Evolutionary conservation across 2,113 vertebrate genomes (phyloP), one percentile per base, ranked within the genome.

Genomic region (Trematomus loennbergii): DNA sequence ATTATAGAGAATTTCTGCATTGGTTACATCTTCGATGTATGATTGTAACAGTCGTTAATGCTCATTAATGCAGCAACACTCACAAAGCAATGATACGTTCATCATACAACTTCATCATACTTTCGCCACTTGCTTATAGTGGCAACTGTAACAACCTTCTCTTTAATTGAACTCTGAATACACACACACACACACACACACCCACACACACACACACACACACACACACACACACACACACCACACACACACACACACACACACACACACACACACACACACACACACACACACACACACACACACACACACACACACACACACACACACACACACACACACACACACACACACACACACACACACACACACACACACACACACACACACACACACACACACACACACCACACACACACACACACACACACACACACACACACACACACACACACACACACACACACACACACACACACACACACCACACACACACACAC

Each of bases 1-100:
- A 76, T 84, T 67, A 83, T 75, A 78, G 67, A 88, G 68, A 67
- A 83, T 60, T 68, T 85, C 75, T 76, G 79, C 79, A 75, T 75
- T 76, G 7, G 15, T 62, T 70, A 87, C 72, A 81, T 78, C 77
- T 84, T 76, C 50, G 45, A 65, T 73, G 86, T 60, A 55, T 83
- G 81, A 83, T 87, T 85, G 87, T 88, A 90, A 88, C 79, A 86
- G 86, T 91, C 86, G 72, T 79, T 54, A 58, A 87, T 67, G 81
- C 65, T 87, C 83, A 82, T 77, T n/a, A 82, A 91, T 72, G 85
- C 79, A 87, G 84, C 33, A 78, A 88, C 59, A 90, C 84, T 75
- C 66, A 76, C 65, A 88, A 86, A 82, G 75, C 79, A 83, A 85
- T 72, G 61, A 84, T 52, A 83, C 18, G 6, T 79, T 85, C 78